Evolutionary conservation across 2,888 invertebrate genomes (phyloP), one percentile per base, ranked within the genome.

Genomic region (Chloroclystis v-ata): DNA sequence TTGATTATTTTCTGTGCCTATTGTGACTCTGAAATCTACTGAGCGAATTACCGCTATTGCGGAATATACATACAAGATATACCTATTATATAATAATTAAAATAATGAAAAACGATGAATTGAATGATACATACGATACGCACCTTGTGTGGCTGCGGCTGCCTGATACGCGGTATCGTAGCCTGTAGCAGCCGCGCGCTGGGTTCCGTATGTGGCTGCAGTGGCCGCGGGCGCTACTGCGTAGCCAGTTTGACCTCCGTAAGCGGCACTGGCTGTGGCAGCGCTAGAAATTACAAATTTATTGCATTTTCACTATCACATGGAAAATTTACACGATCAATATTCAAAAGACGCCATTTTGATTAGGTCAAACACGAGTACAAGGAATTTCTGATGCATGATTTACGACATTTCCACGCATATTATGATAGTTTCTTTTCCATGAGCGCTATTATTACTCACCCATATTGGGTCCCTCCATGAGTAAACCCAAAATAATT

Each of bases 401-500:
- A 51, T 28, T 57, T 30, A 26, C 26, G 43, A 12, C 43, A 47
- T 37, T 13, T 28, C 9, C 8, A 28, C 29, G 24, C 39, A 40
- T 14, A 2, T n/a, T 30, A n/a, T 13, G 28, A 6, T n/a, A 28
- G 8, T 35, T n/a, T 25, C 30, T 25, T 33, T 10, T 38, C n/a
- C 0, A 6, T 16, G 16, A 9, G 37, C 33, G 9, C 1, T 10
- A 10, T 11, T 25, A 37, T 37, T 24, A 89, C 92, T 91, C 89
- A 95, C 94, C 94, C 94, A 82, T 96, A 96, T 90, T 96, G 96
- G 74, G 96, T 95, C 82, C 96, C 95, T 75, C 95, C 95, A 84
- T 96, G 96, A 74, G 95, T 95, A 91, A 97, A 97, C 78, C 96
- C 96, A 86, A 96, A 96, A 91, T 96, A 97, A 91, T 97, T 97